Evolutionary conservation across 1,140 invertebrate species (phyloP).

Genomic region (Apis dorsata): DNA sequence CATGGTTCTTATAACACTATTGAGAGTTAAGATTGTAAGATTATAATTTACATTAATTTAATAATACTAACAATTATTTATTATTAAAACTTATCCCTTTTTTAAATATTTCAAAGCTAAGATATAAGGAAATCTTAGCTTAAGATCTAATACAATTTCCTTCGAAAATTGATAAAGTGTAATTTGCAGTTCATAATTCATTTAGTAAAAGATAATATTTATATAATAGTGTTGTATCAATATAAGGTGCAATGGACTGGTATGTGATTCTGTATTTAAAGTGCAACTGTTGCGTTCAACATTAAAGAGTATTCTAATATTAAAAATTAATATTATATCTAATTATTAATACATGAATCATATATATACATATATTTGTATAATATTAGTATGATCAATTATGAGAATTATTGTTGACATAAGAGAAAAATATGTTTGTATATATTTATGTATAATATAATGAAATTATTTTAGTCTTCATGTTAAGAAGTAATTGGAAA

Average conservation of each 20-base stretch:
- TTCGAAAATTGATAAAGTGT: conserved; percentile 24
- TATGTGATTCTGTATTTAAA: conserved; percentile 79
- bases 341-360: conserved; percentile 64
- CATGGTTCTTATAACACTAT: not conserved
- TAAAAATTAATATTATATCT: conserved; percentile 73
- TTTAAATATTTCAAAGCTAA: not conserved
- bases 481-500: conserved; percentile 55
- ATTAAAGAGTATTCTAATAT: conserved; percentile 76
- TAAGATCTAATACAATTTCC: conserved; percentile 29
- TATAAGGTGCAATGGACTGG: conserved; percentile 72
- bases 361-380: conserved; percentile 60
- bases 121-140: conserved; percentile 12
- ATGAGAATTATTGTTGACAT: conserved; percentile 67
- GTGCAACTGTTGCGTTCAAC: conserved; percentile 75
- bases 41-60: conserved; percentile 7
- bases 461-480: conserved; percentile 58
- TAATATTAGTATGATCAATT: conserved; percentile 63
- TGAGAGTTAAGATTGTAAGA: conserved; percentile 7
- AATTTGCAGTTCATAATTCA: conserved; percentile 42
- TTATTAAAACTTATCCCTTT: not conserved
- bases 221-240: conserved; percentile 58
- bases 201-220: conserved; percentile 65
- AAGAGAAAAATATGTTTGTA: conserved; percentile 72
- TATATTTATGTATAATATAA: conserved; percentile 72
- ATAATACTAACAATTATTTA: conserved; percentile 1